Conservation (phyloP, 2,113 vertebrate species). For the Emydocephalus ijimae region DNA sequence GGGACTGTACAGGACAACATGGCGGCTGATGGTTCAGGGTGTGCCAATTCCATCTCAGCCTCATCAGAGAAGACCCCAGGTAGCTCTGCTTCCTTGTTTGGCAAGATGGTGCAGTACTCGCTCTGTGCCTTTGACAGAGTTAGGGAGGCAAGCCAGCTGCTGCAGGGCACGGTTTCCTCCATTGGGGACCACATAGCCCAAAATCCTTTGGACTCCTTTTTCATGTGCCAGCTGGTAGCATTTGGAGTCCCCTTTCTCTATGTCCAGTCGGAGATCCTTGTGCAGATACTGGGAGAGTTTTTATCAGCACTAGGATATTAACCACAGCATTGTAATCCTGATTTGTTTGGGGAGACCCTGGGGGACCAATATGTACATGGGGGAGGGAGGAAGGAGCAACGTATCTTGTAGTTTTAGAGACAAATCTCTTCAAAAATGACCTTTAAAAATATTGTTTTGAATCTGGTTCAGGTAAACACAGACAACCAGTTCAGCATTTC, state of each 20-base stretch:
- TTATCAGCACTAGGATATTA: constrained; percentile 56
- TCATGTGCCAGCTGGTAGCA: constrained; percentile 89
- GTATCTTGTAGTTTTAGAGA: constrained; percentile 41
- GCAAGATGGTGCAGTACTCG: constrained; percentile 72
- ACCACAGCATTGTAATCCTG: background rate
- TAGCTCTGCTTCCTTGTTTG: constrained; percentile 86
- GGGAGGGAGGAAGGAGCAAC: background rate
- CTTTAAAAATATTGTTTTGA: constrained; percentile 11
- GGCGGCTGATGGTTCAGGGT: constrained; percentile 72
- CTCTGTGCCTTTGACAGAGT: constrained; percentile 72
- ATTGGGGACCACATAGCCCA: constrained; percentile 84
- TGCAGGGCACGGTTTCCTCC: constrained; percentile 79
- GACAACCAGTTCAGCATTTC: constrained; percentile 34
- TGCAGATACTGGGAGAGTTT: constrained; percentile 79
- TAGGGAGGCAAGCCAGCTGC: constrained; percentile 68
- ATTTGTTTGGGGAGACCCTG: constrained; percentile 18
- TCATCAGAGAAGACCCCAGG: constrained; percentile 86
- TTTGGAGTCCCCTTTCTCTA: constrained; percentile 83
- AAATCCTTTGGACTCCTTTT: constrained; percentile 87
- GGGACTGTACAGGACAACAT: constrained; percentile 63
- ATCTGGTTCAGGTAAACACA: constrained; percentile 43
- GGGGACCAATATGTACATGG: background rate
- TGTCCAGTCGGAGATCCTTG: constrained; percentile 77
- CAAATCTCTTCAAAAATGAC: constrained; percentile 20
- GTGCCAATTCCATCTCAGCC: constrained; percentile 53